Evolutionary conservation across 1,140 invertebrate species (phyloP), one percentile per base, ranked within the genome.

Genomic region (Diabrotica undecimpunctata): DNA sequence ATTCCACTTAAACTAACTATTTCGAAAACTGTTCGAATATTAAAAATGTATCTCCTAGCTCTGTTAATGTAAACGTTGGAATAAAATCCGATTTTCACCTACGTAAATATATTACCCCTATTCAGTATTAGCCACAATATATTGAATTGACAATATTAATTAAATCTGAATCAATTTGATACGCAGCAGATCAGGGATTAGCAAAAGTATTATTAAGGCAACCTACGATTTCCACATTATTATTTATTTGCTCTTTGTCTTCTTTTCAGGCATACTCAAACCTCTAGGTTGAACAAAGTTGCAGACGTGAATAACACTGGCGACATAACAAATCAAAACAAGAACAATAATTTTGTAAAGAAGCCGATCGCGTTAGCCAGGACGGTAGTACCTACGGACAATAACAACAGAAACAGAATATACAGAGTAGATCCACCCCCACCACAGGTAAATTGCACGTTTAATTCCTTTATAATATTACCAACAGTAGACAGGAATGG

Each of bases 261-360:
- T 25, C 82, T 82, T 0, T 85, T 83, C 61, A 52, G 61, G 13
- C 60, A 63, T 51, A 57, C 38, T 62, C 53, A 39, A 13, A 54
- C 60, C 11, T 75, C 75, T 52, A 80, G 79, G 56, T 78, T 81
- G 0, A 81, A 84, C 62, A 82, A 81, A 70, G 82, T 83, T 0
- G 74, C 77, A 37, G 83, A 83, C 46, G 65, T 82, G 1, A 80
- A 65, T 38, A 35, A 46, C 10, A 60, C 39, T 53, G 59, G 52
- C 13, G 59, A 61, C 46, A 25, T 56, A 51, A 53, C 46, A 25
- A 55, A 62, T 54, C 25, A 66, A 41, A 76, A 64, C 57, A 72
- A 57, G 46, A 72, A 64, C 58, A 66, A 66, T 50, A 66, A 66
- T 54, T 54, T 37, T 9, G 38, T 37, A 5, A 54, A 37, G 38